Percentiles rank a stretch among this genome's conserved stretches.
These are phyloP conservation scores for Cryptoprocta ferox DNA, from an alignment of 2,797 vertebrate genomes.

Conservation along the genomic window DNA sequence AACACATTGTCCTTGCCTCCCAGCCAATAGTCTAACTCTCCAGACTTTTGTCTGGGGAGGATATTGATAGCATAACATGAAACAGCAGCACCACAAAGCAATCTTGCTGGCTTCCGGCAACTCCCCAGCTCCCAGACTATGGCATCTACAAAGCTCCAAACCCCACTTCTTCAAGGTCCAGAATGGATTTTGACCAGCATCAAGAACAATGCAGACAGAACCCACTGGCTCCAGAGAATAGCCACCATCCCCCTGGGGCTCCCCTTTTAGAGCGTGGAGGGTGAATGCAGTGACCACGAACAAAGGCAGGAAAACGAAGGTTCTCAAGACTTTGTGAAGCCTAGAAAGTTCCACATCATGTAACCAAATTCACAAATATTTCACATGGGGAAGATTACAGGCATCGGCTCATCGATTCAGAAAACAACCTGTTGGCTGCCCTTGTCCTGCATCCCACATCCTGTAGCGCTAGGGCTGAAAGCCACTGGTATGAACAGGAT, in stretches of 20 bases:
- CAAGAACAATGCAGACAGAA: neutral
- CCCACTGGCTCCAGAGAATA: neutral
- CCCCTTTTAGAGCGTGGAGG: neutral
- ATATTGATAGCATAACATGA: neutral
- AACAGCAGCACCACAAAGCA: fast-evolving
- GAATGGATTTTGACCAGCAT: neutral
- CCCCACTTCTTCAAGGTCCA: neutral
- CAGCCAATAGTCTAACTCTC: neutral
- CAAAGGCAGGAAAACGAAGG: neutral
- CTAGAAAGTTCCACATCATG: neutral
- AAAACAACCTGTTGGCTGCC: neutral
- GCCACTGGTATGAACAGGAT: fast-evolving
- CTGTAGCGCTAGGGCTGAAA: neutral
- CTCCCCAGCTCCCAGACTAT: neutral
- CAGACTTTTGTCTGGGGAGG: neutral
- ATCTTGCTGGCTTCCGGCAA: neutral
- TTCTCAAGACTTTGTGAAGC: neutral
- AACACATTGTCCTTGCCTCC: fast-evolving
- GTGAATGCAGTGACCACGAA: neutral
- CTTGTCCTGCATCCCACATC: fast-evolving
- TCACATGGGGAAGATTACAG: neutral
- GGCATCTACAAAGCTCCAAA: neutral
- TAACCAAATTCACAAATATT: neutral
- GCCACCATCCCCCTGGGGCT: fast-evolving
- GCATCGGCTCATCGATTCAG: neutral